phyloP scores from a whole-genome alignment of 2,888 invertebrate genomes.

The Drosophila robusta region DNA sequence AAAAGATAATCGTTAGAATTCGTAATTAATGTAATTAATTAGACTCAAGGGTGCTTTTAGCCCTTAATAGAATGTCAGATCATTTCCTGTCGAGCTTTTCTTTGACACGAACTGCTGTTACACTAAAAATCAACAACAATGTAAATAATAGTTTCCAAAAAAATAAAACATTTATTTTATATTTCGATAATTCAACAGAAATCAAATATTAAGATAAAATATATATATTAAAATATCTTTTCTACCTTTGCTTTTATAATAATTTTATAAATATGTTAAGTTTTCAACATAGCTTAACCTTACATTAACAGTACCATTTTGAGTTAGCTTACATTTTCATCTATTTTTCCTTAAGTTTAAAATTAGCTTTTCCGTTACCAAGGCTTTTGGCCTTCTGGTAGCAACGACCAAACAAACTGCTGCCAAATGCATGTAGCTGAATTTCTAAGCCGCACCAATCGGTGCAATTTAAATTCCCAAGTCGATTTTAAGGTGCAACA shows the following conservation, averaged over 20 bases:
- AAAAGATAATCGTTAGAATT: constrained; percentile 13
- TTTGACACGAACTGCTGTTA: neutral
- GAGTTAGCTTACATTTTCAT: neutral
- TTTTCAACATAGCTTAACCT: neutral
- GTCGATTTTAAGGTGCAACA: constrained; percentile 45
- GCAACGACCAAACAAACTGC: constrained; percentile 15
- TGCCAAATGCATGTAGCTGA: constrained; percentile 53
- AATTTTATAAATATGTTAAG: too few species aligned
- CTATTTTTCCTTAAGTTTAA: neutral
- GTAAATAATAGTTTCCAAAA: too few species aligned
- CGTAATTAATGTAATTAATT: constrained; percentile 6
- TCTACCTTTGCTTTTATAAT: too few species aligned
- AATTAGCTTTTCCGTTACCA: constrained; percentile 23
- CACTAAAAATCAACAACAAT: neutral
- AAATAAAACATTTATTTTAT: too few species aligned
- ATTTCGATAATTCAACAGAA: too few species aligned
- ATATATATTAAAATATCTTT: too few species aligned
- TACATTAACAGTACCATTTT: neutral
- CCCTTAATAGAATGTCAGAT: constrained; percentile 3
- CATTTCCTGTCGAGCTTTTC: constrained; percentile 2
- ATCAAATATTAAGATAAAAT: too few species aligned
- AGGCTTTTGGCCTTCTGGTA: constrained; percentile 5
- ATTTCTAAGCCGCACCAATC: constrained; percentile 58
- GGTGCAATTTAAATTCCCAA: constrained; percentile 57
- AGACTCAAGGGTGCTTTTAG: neutral